Conservation (phyloP, 2,113 vertebrate species). For the Syngnathus scovelli region DNA sequence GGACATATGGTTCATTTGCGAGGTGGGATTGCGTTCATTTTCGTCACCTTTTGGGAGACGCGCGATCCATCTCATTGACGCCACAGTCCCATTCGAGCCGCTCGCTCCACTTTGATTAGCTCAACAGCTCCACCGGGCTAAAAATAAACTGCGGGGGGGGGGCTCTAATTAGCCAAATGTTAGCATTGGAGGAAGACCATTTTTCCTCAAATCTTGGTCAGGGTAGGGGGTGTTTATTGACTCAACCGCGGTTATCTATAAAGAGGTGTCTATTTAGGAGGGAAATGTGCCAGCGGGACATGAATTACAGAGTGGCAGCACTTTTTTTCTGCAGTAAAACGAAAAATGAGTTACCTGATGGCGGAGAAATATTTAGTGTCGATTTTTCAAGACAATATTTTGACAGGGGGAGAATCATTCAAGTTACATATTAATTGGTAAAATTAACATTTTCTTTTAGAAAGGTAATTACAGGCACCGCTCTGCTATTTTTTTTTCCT, state of each 20-base stretch:
- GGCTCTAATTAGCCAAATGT: background rate
- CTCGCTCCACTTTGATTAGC: constrained; percentile 42
- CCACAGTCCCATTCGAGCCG: constrained; percentile 46
- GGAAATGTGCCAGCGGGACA: background rate
- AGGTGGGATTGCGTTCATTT: constrained; percentile 57
- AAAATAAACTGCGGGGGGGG: constrained; percentile 16
- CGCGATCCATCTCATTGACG: constrained; percentile 57
- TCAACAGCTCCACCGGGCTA: constrained; percentile 40
- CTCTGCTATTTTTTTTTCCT: too few relatives aligned
- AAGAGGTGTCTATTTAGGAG: background rate
- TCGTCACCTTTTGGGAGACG: constrained; percentile 49
- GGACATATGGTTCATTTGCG: constrained; percentile 50
- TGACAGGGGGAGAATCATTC: too few relatives aligned
- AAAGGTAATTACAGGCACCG: background rate
- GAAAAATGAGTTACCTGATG: background rate
- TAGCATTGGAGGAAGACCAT: background rate
- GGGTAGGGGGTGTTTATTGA: background rate
- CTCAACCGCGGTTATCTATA: background rate
- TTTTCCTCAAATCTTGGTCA: background rate
- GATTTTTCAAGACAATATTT: too few relatives aligned
- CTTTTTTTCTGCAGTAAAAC: background rate
- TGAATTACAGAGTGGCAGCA: background rate
- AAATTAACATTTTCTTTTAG: background rate
- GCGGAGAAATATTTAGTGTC: too few relatives aligned
- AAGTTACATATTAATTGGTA: too few relatives aligned